Evolutionary conservation across 2,888 invertebrate genomes (phyloP).

Genomic region (Caenorhabditis sp.): DNA sequence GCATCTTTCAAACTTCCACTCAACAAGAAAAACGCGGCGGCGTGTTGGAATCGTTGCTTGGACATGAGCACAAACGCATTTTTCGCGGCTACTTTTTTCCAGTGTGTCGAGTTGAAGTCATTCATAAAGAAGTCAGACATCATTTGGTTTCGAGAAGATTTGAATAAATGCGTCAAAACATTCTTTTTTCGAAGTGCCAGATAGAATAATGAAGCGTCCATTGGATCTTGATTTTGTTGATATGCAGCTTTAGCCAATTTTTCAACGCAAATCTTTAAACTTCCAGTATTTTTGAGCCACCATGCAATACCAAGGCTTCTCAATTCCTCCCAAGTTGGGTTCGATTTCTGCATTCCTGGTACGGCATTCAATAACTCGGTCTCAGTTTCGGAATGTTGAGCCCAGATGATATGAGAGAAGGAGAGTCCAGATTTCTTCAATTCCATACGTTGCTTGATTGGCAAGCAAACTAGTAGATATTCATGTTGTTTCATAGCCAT

Average conservation of each 20-base stretch:
- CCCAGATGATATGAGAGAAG: conserved; percentile 92
- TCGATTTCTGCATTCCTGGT: conserved; percentile 76
- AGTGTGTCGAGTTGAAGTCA: conserved; percentile 89
- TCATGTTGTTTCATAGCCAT: conserved; percentile 97
- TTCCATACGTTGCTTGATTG: conserved; percentile 84
- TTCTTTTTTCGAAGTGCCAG: conserved; percentile 97
- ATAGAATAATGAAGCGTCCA: conserved; percentile 96
- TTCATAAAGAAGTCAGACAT: conserved; percentile 95
- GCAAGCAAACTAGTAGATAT: conserved; percentile 90
- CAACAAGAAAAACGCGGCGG: conserved; percentile 95
- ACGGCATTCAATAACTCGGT: conserved; percentile 86
- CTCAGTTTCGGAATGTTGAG: conserved; percentile 96
- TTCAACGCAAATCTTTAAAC: conserved; percentile 86
- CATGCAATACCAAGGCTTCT: conserved; percentile 91
- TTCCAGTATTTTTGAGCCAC: conserved; percentile 88
- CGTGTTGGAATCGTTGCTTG: conserved; percentile 94
- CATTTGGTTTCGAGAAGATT: conserved; percentile 84
- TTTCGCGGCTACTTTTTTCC: conserved; percentile 96
- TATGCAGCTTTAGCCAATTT: conserved; percentile 92
- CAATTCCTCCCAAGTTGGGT: conserved; percentile 84
- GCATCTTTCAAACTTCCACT: conserved; percentile 94
- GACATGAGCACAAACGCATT: conserved; percentile 96
- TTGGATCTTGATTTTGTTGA: conserved; percentile 88
- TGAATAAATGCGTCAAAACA: conserved; percentile 91
- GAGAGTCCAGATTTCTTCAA: conserved; percentile 56